Base-by-base conservation (phyloP, 2,888 invertebrate species). In the Melanargia galathea region DNA sequence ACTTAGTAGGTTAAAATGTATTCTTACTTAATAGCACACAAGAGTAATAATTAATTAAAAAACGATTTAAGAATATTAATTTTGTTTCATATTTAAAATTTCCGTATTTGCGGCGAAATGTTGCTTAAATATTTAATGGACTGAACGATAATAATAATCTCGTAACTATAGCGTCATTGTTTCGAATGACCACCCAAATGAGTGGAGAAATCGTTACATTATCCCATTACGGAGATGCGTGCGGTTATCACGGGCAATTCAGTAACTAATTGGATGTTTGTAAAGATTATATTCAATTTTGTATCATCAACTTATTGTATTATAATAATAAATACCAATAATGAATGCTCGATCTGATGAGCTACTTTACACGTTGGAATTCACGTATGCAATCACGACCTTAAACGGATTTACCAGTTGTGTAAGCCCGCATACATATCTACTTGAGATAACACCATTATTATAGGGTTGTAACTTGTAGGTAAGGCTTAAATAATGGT, bases 121-220 rank as follows among this genome's bases (percentile, higher is more conserved):
- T 64, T 62, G 45, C 59, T 51, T 56, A 56, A 64, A 48, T 51
- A 38, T 24, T 38, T 35, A 59, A 59, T 51, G 51, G 20, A 20
- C 35, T 48, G 26, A 60, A 52, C 38, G 48, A 48, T 54, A 56
- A 49, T 43, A 30, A 43, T 43, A 46, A 56, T 51, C 56, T 55
- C 60, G 40, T 51, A 60, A 59, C 30, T 45, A 56, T 54, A 35
- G 66, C 79, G 66, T 79, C 71, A 80, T 84, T 83, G 83, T 85
- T 78, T 79, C 78, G 75, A 78, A 74, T 79, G 79, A 77, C 78
- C 78, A 79, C 73, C 71, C 79, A 78, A 56, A 22, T 11, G 24
- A 78, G 73, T 81, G 80, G 74, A 76, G 79, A 84, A 82, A 82
- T 77, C 74, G 72, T 73, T 75, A 40, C 45, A 78, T 76, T 75